Conservation (phyloP, 92 coral and sea anemone genomes). For the Plumapathes pennacea region DNA sequence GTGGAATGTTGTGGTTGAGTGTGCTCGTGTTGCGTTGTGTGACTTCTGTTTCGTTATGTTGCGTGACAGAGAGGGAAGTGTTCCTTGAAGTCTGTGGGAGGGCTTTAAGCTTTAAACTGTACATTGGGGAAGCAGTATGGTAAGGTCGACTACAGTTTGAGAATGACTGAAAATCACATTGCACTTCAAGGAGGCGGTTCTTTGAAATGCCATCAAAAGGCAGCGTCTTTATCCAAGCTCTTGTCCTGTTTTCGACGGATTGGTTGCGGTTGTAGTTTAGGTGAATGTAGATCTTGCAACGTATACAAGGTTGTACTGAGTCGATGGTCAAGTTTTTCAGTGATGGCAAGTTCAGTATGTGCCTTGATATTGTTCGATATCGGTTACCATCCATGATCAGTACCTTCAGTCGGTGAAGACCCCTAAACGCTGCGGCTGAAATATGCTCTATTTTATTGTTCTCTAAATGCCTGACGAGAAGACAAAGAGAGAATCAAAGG, state of each 20-base stretch:
- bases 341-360: background rate
- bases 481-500: too few relatives aligned
- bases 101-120: too few relatives aligned
- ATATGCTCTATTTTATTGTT: background rate
- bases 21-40: too few relatives aligned
- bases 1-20: conserved; percentile 1
- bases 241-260: background rate
- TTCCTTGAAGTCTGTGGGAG: too few relatives aligned
- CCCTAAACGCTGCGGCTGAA: background rate
- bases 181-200: too few relatives aligned
- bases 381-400: background rate
- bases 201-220: too few relatives aligned
- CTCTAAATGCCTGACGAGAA: background rate
- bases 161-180: too few relatives aligned
- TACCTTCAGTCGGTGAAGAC: background rate
- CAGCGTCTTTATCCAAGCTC: background rate
- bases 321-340: background rate
- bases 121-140: too few relatives aligned
- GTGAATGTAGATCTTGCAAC: background rate
- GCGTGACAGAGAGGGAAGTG: background rate
- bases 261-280: background rate
- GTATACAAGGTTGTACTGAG: background rate
- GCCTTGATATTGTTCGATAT: background rate
- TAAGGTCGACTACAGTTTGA: too few relatives aligned
- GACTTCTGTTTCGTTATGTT: background rate